Conservation (phyloP, 2,797 vertebrate genomes). For the Phrynocephalus guinanensis region DNA sequence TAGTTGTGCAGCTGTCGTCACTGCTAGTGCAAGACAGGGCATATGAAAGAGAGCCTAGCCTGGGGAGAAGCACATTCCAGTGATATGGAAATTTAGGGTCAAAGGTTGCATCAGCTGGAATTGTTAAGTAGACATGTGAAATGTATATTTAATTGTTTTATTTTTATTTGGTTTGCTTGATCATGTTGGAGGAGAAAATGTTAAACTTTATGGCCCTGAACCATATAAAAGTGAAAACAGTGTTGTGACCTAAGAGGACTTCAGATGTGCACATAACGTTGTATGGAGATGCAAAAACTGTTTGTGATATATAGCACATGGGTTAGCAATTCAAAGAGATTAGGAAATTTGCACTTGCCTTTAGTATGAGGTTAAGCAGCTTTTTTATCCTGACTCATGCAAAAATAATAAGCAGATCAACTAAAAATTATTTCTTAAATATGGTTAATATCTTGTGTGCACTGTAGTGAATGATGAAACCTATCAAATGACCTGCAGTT, state of each 20-base stretch:
- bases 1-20: not conserved
- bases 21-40: no score
- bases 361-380: not conserved
- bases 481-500: not conserved
- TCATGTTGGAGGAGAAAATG: not conserved
- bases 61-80: no score
- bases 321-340: not conserved
- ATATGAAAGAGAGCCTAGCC: no score
- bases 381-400: not conserved
- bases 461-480: not conserved
- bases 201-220: not conserved
- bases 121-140: not conserved
- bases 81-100: not conserved
- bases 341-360: not conserved
- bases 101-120: not conserved
- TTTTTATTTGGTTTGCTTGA: slow-evolving; percentile 14
- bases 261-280: not conserved
- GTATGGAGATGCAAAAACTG: not conserved
- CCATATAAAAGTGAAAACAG: not conserved
- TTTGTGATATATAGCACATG: not conserved
- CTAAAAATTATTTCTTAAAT: not conserved
- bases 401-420: not conserved
- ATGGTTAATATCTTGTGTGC: not conserved
- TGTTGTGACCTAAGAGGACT: not conserved
- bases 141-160: not conserved